Conservation (phyloP, 2,797 vertebrate species). For the Bradypus variegatus region DNA sequence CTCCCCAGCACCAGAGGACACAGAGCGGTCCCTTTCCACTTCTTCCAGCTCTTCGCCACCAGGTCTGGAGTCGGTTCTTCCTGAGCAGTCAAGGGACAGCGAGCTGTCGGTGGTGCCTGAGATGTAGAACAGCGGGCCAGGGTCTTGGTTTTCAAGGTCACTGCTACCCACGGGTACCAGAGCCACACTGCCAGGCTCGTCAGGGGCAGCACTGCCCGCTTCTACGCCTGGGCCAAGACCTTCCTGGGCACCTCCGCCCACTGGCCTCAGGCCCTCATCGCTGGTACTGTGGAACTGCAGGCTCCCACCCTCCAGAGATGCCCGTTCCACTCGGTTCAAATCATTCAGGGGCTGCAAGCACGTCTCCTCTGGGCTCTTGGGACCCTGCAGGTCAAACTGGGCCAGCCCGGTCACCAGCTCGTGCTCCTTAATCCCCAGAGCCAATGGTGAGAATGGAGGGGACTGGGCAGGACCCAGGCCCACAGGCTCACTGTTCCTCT, state of each 20-base stretch:
- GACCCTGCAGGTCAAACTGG: slow-evolving; percentile 80
- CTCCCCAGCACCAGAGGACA: slow-evolving; percentile 44
- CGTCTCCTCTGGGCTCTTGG: slow-evolving; percentile 69
- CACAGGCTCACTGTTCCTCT: slow-evolving; percentile 54
- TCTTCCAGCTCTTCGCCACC: slow-evolving; percentile 63
- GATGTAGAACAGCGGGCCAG: slow-evolving; percentile 70
- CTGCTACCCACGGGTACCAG: slow-evolving; percentile 77
- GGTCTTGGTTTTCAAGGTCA: slow-evolving; percentile 76
- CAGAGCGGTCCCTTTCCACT: slow-evolving; percentile 42
- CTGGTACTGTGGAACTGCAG: slow-evolving; percentile 50
- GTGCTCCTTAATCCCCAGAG: slow-evolving; percentile 80
- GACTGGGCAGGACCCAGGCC: slow-evolving; percentile 43
- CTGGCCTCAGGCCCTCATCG: not conserved
- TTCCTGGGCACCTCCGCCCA: slow-evolving; percentile 44
- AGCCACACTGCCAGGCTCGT: slow-evolving; percentile 79
- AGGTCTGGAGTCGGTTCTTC: slow-evolving; percentile 74
- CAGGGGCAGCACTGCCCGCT: slow-evolving; percentile 70
- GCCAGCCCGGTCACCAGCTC: slow-evolving; percentile 81
- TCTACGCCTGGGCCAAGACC: not conserved
- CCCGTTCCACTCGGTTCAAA: slow-evolving; percentile 70
- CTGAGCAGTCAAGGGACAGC: slow-evolving; percentile 85
- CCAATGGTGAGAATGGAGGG: slow-evolving; percentile 57
- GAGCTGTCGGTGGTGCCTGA: slow-evolving; percentile 89
- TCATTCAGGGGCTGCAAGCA: slow-evolving; percentile 73
- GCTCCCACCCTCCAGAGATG: slow-evolving; percentile 64